Evolutionary conservation across 2,797 vertebrate genomes (phyloP), one percentile per base, ranked within the genome.

Genomic region (Sebastes wilsoni): DNA sequence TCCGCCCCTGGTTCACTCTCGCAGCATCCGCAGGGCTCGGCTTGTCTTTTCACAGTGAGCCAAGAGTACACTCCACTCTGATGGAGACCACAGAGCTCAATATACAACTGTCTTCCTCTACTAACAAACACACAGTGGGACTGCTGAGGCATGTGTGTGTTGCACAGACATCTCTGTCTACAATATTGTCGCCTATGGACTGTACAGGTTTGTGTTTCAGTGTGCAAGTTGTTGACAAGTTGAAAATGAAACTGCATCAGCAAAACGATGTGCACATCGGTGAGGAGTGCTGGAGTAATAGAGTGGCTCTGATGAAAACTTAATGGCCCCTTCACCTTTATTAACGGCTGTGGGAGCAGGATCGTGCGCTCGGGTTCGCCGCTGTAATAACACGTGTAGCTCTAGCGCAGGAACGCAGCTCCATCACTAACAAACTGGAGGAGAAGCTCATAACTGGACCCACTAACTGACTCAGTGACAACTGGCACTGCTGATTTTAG

Each of bases 301-400:
- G 92, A 89, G 83, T 87, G 85, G 69, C 75, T 87, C 87, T 94
- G 91, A 94, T 94, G 90, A 95, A 94, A 95, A 92, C 90, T 81
- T 94, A 94, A 95, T 94, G 91, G 88, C 83, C 89, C 86, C 87
- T 88, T 91, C 89, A 89, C 89, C 92, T 94, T 93, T 92, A 92
- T 93, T 94, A 93, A 94, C 83, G 89, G 91, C 83, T 82, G 83
- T 59, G 81, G 85, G 82, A 86, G 81, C 72, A 14, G 75, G 66
- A 70, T 30, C 34, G 69, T 71, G 77, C 25, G 28, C 86, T 72
- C 25, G 65, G 86, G 74, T 90, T 82, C 82, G n/a, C 81, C 20
- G 20, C 68, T 34, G 38, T 61, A 56, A 82, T 77, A 86, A 88
- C 80, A 76, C 60, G 5, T 64, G 76, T 79, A 75, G 76, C 80